Evolutionary conservation across 1,140 invertebrate genomes (phyloP).

Genomic region (Bacillus rossius): DNA sequence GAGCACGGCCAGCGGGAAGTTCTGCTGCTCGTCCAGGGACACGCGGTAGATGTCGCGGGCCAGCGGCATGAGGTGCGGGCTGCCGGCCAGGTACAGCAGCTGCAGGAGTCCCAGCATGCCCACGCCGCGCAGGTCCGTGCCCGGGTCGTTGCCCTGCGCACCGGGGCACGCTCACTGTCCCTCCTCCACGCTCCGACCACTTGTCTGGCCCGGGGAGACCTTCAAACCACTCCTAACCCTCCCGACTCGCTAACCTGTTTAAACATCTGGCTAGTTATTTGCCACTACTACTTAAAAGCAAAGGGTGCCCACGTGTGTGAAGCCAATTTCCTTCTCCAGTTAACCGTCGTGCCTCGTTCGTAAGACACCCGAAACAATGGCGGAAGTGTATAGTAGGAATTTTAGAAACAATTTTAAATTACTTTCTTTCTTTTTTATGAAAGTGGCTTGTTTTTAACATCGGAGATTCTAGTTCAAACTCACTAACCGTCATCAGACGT

Average conservation of each 20-base stretch:
- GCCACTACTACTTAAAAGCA: too few species aligned
- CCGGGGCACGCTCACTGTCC: neutral
- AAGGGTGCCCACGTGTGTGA: too few species aligned
- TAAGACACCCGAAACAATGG: too few species aligned
- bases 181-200: too few species aligned
- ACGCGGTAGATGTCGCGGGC: slow-evolving; percentile 45
- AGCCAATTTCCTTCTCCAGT: too few species aligned
- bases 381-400: too few species aligned
- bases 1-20: slow-evolving; percentile 53
- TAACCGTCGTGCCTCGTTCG: too few species aligned
- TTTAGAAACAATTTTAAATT: too few species aligned
- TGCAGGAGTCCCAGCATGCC: slow-evolving; percentile 50
- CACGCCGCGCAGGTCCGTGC: slow-evolving; percentile 49
- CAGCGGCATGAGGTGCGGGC: slow-evolving; percentile 38
- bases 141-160: slow-evolving; percentile 51
- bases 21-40: slow-evolving; percentile 46
- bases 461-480: too few species aligned
- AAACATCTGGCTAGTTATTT: neutral
- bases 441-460: too few species aligned
- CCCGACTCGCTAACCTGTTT: neutral
- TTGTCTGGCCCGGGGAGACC: neutral
- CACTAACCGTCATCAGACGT: too few species aligned
- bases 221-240: neutral
- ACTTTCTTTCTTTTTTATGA: too few species aligned
- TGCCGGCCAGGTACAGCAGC: slow-evolving; percentile 43